Percentiles rank a stretch among this genome's conserved stretches.
phyloP scores from a whole-genome alignment of 2,888 invertebrate genomes.

The Pristionchus fissidentatus region DNA sequence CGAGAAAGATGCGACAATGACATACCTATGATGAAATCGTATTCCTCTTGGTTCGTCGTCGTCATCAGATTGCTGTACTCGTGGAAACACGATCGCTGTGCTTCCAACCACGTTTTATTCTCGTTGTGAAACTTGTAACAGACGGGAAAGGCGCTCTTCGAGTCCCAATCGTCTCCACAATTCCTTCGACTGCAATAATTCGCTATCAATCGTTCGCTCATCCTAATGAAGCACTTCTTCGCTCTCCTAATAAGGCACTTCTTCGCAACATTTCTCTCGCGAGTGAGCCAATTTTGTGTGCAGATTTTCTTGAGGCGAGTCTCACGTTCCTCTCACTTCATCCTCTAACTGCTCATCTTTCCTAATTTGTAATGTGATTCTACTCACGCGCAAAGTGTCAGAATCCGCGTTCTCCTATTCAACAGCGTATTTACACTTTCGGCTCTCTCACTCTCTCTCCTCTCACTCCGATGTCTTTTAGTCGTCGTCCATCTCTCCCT shows the following conservation, averaged over 20 bases:
- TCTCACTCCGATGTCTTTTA: background rate
- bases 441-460: background rate
- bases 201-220: background rate
- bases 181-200: slow-evolving; percentile 24
- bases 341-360: background rate
- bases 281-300: too few species aligned
- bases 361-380: background rate
- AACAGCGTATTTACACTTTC: background rate
- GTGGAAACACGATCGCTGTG: slow-evolving; percentile 17
- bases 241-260: too few species aligned
- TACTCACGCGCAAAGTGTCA: background rate
- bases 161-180: slow-evolving; percentile 34
- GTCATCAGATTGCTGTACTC: slow-evolving; percentile 42
- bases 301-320: too few species aligned
- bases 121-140: slow-evolving; percentile 26
- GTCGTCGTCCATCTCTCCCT: background rate
- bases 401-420: background rate
- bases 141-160: background rate
- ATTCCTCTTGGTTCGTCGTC: slow-evolving; percentile 37
- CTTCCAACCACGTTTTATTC: slow-evolving; percentile 35
- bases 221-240: background rate
- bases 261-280: too few species aligned
- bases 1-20: background rate
- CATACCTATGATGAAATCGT: slow-evolving; percentile 39
- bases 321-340: background rate